Evolutionary conservation across 1,140 invertebrate species (phyloP).

Genomic region (Scylla paramamosain): DNA sequence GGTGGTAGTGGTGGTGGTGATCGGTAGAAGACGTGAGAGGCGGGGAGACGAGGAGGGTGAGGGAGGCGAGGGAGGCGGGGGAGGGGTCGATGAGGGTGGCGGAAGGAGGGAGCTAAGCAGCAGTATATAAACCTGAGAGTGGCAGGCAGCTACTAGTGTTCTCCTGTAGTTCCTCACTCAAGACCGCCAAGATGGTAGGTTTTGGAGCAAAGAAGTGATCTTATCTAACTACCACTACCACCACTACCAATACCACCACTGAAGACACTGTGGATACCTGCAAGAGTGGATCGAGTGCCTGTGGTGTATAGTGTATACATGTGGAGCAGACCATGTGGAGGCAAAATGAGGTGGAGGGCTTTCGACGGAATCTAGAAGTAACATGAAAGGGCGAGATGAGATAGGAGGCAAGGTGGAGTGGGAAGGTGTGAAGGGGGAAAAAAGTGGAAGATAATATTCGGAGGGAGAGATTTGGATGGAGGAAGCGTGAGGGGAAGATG

Average conservation of each 20-base stretch:
- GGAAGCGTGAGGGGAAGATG: neutral
- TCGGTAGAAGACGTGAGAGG: neutral
- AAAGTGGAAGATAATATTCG: too few species aligned
- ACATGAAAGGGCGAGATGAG: neutral
- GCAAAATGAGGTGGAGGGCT: neutral
- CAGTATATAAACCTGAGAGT: neutral
- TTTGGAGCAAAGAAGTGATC: neutral
- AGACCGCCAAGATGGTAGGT: neutral
- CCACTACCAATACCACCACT: neutral
- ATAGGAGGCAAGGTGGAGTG: neutral
- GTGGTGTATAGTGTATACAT: neutral
- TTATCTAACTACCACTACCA: neutral
- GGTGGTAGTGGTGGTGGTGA: neutral
- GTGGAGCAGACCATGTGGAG: neutral
- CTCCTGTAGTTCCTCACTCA: neutral
- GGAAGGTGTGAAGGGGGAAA: neutral
- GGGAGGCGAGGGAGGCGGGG: neutral
- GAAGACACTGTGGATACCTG: neutral
- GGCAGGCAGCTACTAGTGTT: neutral
- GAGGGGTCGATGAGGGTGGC: neutral
- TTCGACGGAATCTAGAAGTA: neutral
- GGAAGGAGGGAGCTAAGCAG: neutral
- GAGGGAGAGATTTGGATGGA: neutral
- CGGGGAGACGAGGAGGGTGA: neutral
- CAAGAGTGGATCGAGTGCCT: neutral